phyloP scores from a whole-genome alignment of 2,888 invertebrate species.

The Lasioglossum malachurum region DNA sequence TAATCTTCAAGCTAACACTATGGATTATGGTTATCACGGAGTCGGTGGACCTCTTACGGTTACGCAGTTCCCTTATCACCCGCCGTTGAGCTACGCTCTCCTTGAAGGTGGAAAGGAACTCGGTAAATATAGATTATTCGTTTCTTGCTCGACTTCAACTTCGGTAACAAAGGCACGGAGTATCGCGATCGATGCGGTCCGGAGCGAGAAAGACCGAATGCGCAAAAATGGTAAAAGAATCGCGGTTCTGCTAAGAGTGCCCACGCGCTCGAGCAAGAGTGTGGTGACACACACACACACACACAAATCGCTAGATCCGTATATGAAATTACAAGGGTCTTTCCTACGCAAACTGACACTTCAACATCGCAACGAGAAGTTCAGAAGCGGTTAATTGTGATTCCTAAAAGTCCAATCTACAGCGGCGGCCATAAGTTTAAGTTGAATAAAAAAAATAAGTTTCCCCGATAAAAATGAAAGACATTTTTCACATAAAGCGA shows the following conservation, averaged over 20 bases:
- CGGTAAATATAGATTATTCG: conserved; percentile 85
- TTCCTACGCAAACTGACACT: no score
- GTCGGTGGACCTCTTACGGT: conserved; percentile 92
- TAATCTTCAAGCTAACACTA: conserved; percentile 89
- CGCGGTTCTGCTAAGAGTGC: conserved; percentile 11
- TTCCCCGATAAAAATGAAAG: no score
- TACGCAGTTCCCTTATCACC: conserved; percentile 94
- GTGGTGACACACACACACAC: no score
- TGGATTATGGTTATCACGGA: conserved; percentile 92
- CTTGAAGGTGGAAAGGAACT: conserved; percentile 92
- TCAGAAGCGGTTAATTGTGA: no score
- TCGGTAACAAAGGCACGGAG: background rate
- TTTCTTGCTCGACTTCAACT: background rate
- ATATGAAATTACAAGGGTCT: no score
- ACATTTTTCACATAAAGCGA: no score
- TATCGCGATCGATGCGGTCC: background rate
- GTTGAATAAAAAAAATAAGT: no score
- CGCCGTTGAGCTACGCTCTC: conserved; percentile 92
- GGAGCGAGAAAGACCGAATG: background rate
- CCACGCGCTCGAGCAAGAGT: no score
- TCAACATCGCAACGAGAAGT: no score
- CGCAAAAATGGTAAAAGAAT: background rate
- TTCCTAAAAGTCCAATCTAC: no score
- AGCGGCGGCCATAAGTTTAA: no score
- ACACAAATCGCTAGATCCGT: no score